These are phyloP conservation scores for Fragum sueziense DNA, from an alignment of 2,888 invertebrate genomes.

Conservation along the genomic window DNA sequence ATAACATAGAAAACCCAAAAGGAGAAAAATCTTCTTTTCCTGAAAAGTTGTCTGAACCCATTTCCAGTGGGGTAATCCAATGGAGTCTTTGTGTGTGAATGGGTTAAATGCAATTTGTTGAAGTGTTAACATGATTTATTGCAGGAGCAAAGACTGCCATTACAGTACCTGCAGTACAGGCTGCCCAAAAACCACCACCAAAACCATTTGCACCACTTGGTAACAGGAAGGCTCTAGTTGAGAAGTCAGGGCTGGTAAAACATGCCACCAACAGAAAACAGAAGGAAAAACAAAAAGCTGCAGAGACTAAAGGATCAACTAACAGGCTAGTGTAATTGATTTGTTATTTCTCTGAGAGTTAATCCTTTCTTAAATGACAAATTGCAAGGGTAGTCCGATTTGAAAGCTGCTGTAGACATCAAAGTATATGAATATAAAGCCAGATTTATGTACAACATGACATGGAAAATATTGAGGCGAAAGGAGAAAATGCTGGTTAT, in stretches of 20 bases:
- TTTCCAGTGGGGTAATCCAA: not conserved
- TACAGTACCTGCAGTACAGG: conserved; percentile 5
- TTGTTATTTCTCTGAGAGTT: too few species aligned
- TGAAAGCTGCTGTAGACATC: too few species aligned
- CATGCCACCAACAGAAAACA: conserved; percentile 76
- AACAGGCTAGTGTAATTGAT: conserved; percentile 79
- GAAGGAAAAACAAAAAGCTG: conserved; percentile 67
- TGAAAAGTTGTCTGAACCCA: not conserved
- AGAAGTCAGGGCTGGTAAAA: conserved; percentile 92
- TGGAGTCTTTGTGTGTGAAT: not conserved
- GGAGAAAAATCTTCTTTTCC: not conserved
- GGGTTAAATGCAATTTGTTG: not conserved
- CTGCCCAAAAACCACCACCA: conserved; percentile 54
- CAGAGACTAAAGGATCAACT: conserved; percentile 69
- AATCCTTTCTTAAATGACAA: too few species aligned
- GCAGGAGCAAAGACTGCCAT: conserved; percentile 29
- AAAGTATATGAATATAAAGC: too few species aligned
- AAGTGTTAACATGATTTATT: not conserved
- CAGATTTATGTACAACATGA: too few species aligned
- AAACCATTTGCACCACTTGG: conserved; percentile 81
- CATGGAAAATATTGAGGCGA: too few species aligned
- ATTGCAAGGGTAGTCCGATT: too few species aligned
- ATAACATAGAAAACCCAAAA: too few species aligned
- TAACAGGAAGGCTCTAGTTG: conserved; percentile 89
- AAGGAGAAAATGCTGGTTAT: too few species aligned